These are phyloP conservation scores for Eurypyga helias DNA, from an alignment of 2,113 vertebrate genomes.

Conservation along the genomic window DNA sequence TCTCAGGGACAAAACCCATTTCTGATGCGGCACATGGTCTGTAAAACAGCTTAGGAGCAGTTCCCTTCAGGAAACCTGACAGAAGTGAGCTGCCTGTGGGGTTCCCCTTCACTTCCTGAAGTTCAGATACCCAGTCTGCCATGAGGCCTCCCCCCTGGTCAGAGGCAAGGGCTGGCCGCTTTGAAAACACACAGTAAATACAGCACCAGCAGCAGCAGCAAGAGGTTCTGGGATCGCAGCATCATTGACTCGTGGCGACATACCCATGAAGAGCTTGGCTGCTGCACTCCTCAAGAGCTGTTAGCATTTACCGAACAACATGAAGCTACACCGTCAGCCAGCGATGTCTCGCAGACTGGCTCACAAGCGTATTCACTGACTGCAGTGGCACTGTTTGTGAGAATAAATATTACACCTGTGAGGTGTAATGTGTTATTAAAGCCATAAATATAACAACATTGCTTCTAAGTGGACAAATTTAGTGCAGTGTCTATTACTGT, in stretches of 20 bases:
- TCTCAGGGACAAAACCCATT: neutral
- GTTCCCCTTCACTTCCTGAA: neutral
- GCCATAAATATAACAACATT: conserved; percentile 6
- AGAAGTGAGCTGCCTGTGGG: neutral
- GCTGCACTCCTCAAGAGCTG: neutral
- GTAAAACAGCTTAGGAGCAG: neutral
- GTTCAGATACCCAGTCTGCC: neutral
- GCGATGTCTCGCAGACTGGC: fast-evolving
- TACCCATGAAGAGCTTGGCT: neutral
- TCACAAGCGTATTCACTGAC: neutral
- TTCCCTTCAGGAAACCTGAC: neutral
- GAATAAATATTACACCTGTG: conserved; percentile 2
- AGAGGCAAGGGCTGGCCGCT: neutral
- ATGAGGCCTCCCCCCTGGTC: neutral
- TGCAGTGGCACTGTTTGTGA: neutral
- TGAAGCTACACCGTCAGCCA: fast-evolving
- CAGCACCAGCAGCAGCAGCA: neutral
- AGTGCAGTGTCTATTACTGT: neutral
- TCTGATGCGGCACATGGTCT: neutral
- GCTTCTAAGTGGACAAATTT: conserved; percentile 23
- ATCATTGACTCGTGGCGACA: neutral
- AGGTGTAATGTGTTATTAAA: neutral
- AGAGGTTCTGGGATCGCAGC: neutral
- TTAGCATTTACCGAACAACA: neutral
- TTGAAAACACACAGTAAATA: neutral